Evolutionary conservation across 2,113 vertebrate species (phyloP).

Genomic region (Tetraodon nigroviridis): DNA sequence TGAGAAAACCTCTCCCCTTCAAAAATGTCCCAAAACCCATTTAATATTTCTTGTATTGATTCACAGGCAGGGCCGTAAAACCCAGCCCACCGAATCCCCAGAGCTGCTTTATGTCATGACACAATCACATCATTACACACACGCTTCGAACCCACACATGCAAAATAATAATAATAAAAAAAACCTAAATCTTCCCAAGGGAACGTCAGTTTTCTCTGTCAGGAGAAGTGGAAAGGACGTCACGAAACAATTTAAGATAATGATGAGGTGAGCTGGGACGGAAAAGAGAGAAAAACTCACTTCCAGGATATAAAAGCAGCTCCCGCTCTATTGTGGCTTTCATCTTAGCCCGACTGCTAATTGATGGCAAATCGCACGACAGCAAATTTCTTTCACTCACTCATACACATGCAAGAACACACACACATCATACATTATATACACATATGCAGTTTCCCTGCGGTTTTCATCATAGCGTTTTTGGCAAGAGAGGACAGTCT

Average conservation of each 20-base stretch:
- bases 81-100: slow-evolving; percentile 56
- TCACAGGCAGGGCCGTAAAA: slow-evolving; percentile 57
- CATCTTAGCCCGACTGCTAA: slow-evolving; percentile 66
- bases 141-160: slow-evolving; percentile 15
- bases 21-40: slow-evolving; percentile 50
- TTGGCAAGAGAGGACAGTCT: slow-evolving; percentile 72
- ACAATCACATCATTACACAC: slow-evolving; percentile 55
- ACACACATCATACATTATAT: slow-evolving; percentile 63
- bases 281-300: slow-evolving; percentile 48
- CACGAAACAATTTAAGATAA: slow-evolving; percentile 50
- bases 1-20: slow-evolving; percentile 60
- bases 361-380: slow-evolving; percentile 74
- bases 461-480: slow-evolving; percentile 71
- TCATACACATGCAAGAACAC: slow-evolving; percentile 27
- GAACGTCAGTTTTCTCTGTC: slow-evolving; percentile 44
- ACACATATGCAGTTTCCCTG: slow-evolving; percentile 73
- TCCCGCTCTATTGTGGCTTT: slow-evolving; percentile 49
- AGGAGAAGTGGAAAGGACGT: slow-evolving; percentile 38
- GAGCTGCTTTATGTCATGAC: slow-evolving; percentile 63
- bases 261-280: slow-evolving; percentile 52
- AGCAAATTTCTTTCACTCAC: slow-evolving; percentile 54
- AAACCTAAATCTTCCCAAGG: slow-evolving; percentile 23
- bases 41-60: slow-evolving; percentile 68
- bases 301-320: slow-evolving; percentile 50
- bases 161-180: not conserved